These are phyloP conservation scores for Cacoxenus indagator DNA, from an alignment of 2,888 invertebrate genomes.

Conservation along the genomic window DNA sequence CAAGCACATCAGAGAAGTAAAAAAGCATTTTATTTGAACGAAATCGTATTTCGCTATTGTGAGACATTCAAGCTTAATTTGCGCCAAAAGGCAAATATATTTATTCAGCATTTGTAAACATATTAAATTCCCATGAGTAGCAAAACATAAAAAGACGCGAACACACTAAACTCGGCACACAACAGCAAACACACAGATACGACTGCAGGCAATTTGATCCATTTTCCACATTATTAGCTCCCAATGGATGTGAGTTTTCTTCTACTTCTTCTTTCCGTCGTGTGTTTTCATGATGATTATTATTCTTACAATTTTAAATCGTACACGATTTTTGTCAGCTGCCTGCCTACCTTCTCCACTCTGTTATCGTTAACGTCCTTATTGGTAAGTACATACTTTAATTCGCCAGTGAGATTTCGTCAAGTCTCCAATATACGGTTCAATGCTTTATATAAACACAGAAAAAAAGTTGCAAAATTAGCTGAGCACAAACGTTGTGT, in stretches of 20 bases:
- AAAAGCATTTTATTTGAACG: no score
- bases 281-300: neutral
- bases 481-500: neutral
- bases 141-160: neutral
- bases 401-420: neutral
- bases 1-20: neutral
- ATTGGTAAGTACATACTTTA: neutral
- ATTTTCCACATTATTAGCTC: slow-evolving; percentile 62
- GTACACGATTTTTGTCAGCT: no score
- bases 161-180: neutral
- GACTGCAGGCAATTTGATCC: slow-evolving; percentile 54
- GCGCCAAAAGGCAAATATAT: neutral
- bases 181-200: slow-evolving; percentile 33
- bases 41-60: neutral
- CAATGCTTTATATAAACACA: slow-evolving; percentile 18
- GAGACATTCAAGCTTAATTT: neutral
- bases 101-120: neutral
- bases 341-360: no score
- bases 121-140: neutral
- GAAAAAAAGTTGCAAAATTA: slow-evolving; percentile 12
- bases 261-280: neutral
- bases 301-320: neutral
- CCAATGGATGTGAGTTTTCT: slow-evolving; percentile 47
- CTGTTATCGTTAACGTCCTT: neutral
- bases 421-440: neutral